Base-by-base conservation (phyloP, 2,888 invertebrate species). In the Polydrusus tereticollis region DNA sequence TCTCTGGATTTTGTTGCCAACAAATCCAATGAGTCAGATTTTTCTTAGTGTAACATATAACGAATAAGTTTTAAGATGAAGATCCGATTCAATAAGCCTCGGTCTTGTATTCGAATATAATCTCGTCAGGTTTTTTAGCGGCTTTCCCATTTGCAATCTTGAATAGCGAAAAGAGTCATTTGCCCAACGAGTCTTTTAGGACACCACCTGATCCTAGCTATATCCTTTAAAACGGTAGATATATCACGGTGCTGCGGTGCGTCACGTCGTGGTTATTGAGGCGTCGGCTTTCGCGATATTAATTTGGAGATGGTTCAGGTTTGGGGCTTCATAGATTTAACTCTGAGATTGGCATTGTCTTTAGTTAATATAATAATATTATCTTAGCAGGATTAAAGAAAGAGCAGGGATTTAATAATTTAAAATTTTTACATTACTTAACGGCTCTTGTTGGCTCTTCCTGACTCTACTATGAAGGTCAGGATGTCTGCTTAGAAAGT, bases 151-250 rank as follows among this genome's bases (percentile, higher is more conserved):
- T 23, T 26, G 21, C 21, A 14, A 47, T 21, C 7, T 14, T 26
- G 50, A 55, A 55, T 55, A 55, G 52, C 52, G 52, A 20, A 43
- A 63, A 55, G 55, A 57, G 20, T 45, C 63, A 69, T 47, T 69
- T 69, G 33, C 43, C 45, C 63, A 43, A 47, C 52, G 63, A 70
- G 63, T 64, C 50, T 52, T 63, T 43, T 21, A 69, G 60, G 60
- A 58, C 47, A 47, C 70, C 70, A 70, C 70, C 70, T 70, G 70
- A 64, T 70, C 70, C 60, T 60, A 45, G 52, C 52, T 29, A 55
- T 55, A 55, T 55, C 60, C 43, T 70, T 58, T 70, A 43, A 62
- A 58, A 57, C 55, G 64, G 23, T 58, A 64, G 41, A 55, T 62
- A 55, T 69, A 63, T 69, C 29, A 57, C 43, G 52, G 20, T n/a